These are phyloP conservation scores for Apamea anceps DNA, from an alignment of 2,888 invertebrate genomes.

Conservation along the genomic window DNA sequence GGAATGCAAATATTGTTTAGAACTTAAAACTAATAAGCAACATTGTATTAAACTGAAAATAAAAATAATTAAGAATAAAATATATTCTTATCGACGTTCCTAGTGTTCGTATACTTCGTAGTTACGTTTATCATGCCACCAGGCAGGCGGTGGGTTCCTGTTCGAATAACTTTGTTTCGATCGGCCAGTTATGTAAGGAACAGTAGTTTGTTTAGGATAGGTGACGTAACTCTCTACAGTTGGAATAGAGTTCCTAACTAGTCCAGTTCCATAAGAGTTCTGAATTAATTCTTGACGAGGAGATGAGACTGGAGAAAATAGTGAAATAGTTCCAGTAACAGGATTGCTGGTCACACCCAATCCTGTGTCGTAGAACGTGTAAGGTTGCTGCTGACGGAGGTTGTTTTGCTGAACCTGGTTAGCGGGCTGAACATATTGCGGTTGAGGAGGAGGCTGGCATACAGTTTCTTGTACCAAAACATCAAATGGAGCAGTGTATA, in stretches of 20 bases:
- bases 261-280: conserved; percentile 58
- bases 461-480: conserved; percentile 93
- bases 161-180: conserved; percentile 47
- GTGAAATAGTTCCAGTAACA: conserved; percentile 48
- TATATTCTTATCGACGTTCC: conserved; percentile 35
- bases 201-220: conserved; percentile 69
- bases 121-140: conserved; percentile 73
- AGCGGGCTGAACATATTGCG: conserved; percentile 34
- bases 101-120: conserved; percentile 76
- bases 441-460: conserved; percentile 89
- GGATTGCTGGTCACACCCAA: conserved; percentile 60
- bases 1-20: conserved; percentile 18
- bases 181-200: conserved; percentile 62
- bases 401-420: conserved; percentile 38
- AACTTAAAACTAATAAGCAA: conserved; percentile 40
- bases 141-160: conserved; percentile 61
- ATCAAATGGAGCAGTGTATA: conserved; percentile 93
- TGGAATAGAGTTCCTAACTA: conserved; percentile 65
- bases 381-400: conserved; percentile 51
- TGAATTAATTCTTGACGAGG: conserved; percentile 43
- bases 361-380: conserved; percentile 58
- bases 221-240: conserved; percentile 71
- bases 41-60: not conserved
- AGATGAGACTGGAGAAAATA: conserved; percentile 55
- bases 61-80: conserved; percentile 19